These are phyloP conservation scores for Lepilemur septentrionalis DNA, from an alignment of 2,797 vertebrate genomes.

Conservation along the genomic window DNA sequence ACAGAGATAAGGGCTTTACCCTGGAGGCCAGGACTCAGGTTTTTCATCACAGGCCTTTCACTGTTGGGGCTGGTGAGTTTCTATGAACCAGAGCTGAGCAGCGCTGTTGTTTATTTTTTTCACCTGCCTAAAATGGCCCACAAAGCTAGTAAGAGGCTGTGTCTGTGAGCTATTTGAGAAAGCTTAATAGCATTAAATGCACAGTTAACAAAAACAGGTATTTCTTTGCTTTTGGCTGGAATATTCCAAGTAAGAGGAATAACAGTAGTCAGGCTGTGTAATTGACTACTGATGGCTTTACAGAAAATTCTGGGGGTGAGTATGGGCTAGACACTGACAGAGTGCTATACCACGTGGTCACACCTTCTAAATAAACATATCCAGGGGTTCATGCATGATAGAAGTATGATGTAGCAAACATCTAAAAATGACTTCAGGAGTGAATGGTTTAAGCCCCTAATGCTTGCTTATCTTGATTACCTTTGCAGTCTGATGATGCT, in stretches of 20 bases:
- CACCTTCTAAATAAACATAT: not conserved
- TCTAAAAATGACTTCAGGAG: not conserved
- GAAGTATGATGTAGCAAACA: not conserved
- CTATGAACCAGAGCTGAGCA: not conserved
- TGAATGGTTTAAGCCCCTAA: not conserved
- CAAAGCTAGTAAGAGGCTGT: not conserved
- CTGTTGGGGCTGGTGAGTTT: not conserved
- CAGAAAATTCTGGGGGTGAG: not conserved
- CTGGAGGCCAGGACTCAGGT: not conserved
- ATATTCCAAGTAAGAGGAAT: not conserved
- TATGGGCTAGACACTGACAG: not conserved
- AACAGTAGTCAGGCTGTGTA: not conserved
- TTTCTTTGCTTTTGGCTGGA: constrained; percentile 16
- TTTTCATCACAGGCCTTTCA: not conserved
- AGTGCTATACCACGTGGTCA: not conserved
- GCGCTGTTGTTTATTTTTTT: not conserved
- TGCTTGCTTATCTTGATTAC: not conserved
- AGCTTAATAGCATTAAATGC: not conserved
- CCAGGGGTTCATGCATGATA: not conserved
- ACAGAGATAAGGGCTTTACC: not conserved
- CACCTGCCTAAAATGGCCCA: not conserved
- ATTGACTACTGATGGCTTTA: not conserved
- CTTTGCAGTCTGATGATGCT: not conserved
- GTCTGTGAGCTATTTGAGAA: not conserved
- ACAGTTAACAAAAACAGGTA: not conserved